Evolutionary conservation across 2,113 vertebrate genomes (phyloP).

Genomic region (Pedetes capensis): DNA sequence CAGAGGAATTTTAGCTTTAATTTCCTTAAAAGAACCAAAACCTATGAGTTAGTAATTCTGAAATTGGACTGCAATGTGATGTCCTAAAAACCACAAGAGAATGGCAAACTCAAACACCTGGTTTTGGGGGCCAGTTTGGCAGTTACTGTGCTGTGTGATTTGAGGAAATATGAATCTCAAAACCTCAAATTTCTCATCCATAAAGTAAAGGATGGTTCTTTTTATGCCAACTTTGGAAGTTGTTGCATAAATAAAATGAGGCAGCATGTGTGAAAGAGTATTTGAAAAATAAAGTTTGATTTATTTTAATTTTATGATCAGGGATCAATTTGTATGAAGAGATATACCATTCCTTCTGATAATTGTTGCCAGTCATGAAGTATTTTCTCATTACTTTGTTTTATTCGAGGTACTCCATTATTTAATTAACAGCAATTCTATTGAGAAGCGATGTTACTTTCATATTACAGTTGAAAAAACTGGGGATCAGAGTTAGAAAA

Average conservation of each 20-base stretch:
- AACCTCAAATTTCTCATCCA: background rate
- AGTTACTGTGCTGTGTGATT: background rate
- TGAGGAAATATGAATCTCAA: background rate
- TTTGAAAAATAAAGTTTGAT: constrained; percentile 8
- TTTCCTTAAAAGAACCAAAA: background rate
- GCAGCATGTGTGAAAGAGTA: background rate
- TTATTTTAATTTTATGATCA: background rate
- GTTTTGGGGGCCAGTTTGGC: background rate
- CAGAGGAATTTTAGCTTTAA: background rate
- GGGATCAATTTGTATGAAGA: background rate
- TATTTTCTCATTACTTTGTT: background rate
- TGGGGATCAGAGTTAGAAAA: background rate
- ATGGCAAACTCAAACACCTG: background rate
- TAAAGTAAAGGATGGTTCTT: background rate
- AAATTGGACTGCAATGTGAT: background rate
- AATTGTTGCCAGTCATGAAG: background rate
- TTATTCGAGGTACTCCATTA: background rate
- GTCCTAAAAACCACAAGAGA: background rate
- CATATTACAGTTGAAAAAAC: background rate
- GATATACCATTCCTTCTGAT: background rate
- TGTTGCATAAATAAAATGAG: background rate
- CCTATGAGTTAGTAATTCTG: background rate
- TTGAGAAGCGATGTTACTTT: background rate
- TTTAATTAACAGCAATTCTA: background rate
- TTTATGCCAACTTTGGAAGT: background rate